These are phyloP conservation scores for Mythimna ferrago DNA, from an alignment of 2,888 invertebrate genomes.

Conservation along the genomic window DNA sequence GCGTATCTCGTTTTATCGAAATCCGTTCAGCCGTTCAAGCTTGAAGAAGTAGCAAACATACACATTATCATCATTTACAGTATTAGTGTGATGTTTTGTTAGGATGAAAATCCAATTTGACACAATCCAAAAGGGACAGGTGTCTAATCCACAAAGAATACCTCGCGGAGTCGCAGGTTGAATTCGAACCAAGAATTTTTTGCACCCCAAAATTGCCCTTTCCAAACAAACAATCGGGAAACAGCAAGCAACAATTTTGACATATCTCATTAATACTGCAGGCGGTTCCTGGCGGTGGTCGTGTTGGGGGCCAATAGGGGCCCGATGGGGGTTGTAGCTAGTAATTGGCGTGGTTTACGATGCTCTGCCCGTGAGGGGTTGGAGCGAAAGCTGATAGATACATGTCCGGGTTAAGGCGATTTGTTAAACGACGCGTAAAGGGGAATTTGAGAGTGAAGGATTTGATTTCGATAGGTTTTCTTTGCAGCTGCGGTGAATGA, in stretches of 20 bases:
- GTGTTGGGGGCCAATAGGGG: conserved; percentile 10
- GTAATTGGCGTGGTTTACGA: conserved; percentile 77
- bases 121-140: neutral
- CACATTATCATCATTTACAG: no score
- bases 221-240: conserved; percentile 38
- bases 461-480: conserved; percentile 19
- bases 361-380: conserved; percentile 30
- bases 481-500: neutral
- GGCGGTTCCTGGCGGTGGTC: conserved; percentile 26
- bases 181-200: neutral
- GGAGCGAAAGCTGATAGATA: conserved; percentile 48
- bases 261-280: conserved; percentile 54
- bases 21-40: no score
- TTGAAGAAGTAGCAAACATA: no score
- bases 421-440: conserved; percentile 34
- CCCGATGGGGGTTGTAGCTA: conserved; percentile 59
- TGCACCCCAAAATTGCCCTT: conserved; percentile 20
- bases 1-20: no score
- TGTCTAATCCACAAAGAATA: neutral
- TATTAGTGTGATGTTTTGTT: neutral
- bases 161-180: neutral
- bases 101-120: neutral
- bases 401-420: conserved; percentile 47
- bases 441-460: conserved; percentile 13
- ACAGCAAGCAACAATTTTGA: conserved; percentile 50